These are phyloP conservation scores for Esperia sulphurella DNA, from an alignment of 2,888 invertebrate genomes.

Conservation along the genomic window DNA sequence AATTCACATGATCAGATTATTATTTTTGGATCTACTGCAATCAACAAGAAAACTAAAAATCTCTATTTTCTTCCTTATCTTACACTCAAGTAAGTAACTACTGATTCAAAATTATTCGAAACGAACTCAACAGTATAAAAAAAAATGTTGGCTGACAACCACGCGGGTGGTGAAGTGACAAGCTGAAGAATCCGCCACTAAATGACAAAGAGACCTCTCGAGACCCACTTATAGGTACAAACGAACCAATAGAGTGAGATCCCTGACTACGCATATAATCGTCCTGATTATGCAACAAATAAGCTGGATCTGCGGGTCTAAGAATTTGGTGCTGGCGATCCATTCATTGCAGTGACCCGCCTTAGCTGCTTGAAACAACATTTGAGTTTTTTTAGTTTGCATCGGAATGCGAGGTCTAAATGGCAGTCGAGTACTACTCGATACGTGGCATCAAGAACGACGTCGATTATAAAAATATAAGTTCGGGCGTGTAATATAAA, in stretches of 20 bases:
- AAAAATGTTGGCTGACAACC: conserved; percentile 22
- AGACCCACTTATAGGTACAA: conserved; percentile 19
- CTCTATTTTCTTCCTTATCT: background rate
- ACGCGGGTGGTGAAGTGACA: conserved; percentile 46
- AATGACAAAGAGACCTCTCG: conserved; percentile 39
- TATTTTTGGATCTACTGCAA: too few species aligned
- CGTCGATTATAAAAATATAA: background rate
- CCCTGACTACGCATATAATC: conserved; percentile 28
- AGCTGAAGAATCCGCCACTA: conserved; percentile 40
- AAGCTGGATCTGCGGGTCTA: conserved; percentile 43
- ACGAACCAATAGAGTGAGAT: conserved; percentile 35
- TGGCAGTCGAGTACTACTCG: conserved; percentile 41
- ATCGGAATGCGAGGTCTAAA: conserved; percentile 55
- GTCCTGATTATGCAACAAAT: conserved; percentile 29
- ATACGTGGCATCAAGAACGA: conserved; percentile 15
- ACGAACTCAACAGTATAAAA: conserved; percentile 8
- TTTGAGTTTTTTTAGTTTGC: conserved; percentile 56
- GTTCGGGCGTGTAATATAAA: background rate
- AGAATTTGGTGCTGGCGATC: conserved; percentile 25
- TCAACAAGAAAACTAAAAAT: too few species aligned
- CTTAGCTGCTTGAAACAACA: conserved; percentile 57
- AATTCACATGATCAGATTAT: too few species aligned
- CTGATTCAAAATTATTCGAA: background rate
- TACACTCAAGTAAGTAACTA: background rate
- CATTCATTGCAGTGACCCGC: conserved; percentile 48